These are phyloP conservation scores for Clitarchus hookeri DNA, from an alignment of 2,888 invertebrate genomes.

Conservation along the genomic window DNA sequence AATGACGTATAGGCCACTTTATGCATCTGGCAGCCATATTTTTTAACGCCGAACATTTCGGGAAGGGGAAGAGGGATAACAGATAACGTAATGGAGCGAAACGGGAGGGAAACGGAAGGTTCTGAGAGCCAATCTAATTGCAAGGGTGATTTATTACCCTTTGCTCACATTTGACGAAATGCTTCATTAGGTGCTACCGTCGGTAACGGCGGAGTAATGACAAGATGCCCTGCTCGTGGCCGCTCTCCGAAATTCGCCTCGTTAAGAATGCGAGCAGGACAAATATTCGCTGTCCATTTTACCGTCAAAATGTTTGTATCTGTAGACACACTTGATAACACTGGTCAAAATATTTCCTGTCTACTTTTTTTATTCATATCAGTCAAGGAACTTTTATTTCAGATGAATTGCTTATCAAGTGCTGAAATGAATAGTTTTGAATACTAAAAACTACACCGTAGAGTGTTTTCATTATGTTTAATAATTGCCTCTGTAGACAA, in stretches of 20 bases:
- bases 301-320: too few species aligned
- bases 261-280: too few species aligned
- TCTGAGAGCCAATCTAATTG: background rate
- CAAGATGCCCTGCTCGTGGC: background rate
- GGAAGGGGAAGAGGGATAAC: background rate
- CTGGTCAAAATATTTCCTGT: too few species aligned
- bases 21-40: background rate
- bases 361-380: too few species aligned
- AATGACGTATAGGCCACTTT: background rate
- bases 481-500: too few species aligned
- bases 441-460: too few species aligned
- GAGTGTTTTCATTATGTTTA: too few species aligned
- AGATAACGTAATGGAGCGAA: constrained; percentile 9
- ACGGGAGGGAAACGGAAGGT: background rate
- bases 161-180: background rate
- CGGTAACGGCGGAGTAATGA: background rate
- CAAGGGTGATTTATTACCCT: background rate
- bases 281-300: too few species aligned
- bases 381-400: too few species aligned
- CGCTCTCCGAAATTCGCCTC: background rate
- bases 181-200: background rate
- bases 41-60: background rate
- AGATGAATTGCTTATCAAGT: too few species aligned
- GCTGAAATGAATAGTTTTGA: too few species aligned
- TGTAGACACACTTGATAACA: too few species aligned